Conservation (phyloP, 2,888 invertebrate genomes). For the Polydrusus pterygomalis region DNA sequence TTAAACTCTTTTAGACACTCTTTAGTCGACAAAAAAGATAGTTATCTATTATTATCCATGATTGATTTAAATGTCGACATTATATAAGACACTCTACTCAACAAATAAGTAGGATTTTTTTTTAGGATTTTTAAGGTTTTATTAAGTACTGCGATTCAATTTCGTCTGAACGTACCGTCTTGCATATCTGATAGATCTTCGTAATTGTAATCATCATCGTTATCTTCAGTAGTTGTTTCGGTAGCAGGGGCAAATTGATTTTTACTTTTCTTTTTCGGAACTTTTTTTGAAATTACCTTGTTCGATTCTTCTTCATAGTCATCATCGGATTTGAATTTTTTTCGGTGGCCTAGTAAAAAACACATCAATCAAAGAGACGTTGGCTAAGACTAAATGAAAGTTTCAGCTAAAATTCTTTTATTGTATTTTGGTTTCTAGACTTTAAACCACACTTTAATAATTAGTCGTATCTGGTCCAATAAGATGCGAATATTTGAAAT, state of each 20-base stretch:
- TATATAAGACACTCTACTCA: no score
- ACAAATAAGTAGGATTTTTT: no score
- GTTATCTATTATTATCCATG: no score
- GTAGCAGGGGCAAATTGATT: slow-evolving; percentile 58
- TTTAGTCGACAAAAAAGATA: no score
- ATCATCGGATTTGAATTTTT: slow-evolving; percentile 58
- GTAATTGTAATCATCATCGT: slow-evolving; percentile 57
- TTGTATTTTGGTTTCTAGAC: no score
- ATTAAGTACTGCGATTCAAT: not conserved
- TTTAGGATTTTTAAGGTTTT: not conserved
- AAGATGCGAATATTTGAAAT: no score
- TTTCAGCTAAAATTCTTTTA: not conserved
- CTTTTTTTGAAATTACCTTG: slow-evolving; percentile 44
- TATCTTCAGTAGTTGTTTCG: slow-evolving; percentile 50
- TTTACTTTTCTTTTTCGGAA: slow-evolving; percentile 57
- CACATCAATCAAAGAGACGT: not conserved
- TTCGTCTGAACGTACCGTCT: slow-evolving; percentile 33
- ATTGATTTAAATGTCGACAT: no score
- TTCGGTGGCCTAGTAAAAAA: slow-evolving; percentile 28
- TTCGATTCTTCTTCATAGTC: slow-evolving; percentile 61
- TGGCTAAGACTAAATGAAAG: not conserved
- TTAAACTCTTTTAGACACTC: not conserved
- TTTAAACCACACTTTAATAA: no score
- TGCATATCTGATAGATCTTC: slow-evolving; percentile 40
- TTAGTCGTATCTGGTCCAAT: no score